Conservation (phyloP, 2,888 invertebrate species). For the Stomorhina lunata region DNA sequence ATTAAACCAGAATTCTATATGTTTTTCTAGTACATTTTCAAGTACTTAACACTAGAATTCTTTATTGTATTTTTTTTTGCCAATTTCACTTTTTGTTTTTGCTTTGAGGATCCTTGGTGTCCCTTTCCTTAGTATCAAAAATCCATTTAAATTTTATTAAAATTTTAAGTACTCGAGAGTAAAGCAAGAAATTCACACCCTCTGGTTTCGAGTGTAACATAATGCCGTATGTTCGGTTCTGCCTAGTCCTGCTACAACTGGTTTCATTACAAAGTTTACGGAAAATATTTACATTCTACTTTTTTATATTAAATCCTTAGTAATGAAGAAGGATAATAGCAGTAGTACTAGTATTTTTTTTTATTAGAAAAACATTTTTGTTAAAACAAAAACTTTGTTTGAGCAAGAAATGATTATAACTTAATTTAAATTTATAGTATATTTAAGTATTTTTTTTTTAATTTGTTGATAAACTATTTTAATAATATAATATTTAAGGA, state of each 20-base stretch:
- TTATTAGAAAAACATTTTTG: neutral
- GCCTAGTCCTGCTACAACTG: no score
- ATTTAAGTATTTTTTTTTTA: neutral
- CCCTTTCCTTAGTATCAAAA: constrained; percentile 5
- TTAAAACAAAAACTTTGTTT: neutral
- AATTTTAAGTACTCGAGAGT: constrained; percentile 21
- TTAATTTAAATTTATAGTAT: constrained; percentile 1
- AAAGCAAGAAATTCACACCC: neutral
- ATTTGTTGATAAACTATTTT: neutral
- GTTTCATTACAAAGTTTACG: neutral
- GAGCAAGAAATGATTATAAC: neutral
- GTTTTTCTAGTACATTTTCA: no score
- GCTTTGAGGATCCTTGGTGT: neutral
- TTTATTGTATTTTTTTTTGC: neutral
- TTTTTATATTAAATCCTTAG: neutral
- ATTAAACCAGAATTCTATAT: no score
- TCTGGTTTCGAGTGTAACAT: no score
- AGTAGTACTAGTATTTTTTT: neutral
- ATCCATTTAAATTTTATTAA: constrained; percentile 25
- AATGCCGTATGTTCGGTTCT: no score
- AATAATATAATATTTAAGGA: neutral
- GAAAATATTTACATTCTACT: neutral
- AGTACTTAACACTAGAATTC: no score
- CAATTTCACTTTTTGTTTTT: neutral
- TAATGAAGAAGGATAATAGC: neutral